Conservation (phyloP, 2,888 invertebrate genomes). For the Eupithecia abbreviata region DNA sequence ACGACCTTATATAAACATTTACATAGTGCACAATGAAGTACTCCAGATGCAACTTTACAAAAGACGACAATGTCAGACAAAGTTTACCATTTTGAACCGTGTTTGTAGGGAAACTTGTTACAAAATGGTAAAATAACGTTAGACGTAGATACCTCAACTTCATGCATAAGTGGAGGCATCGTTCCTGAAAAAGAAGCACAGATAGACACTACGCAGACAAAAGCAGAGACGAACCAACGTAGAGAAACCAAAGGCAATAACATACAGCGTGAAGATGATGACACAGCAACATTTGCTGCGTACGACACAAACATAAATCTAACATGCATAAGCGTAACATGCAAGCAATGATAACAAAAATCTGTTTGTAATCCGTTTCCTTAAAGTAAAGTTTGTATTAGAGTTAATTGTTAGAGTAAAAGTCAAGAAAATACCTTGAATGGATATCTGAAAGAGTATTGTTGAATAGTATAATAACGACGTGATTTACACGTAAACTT, state of each 20-base stretch:
- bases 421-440: slow-evolving; percentile 72
- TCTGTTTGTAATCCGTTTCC: slow-evolving; percentile 59
- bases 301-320: slow-evolving; percentile 54
- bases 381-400: slow-evolving; percentile 69
- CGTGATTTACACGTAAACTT: slow-evolving; percentile 61
- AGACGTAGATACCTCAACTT: slow-evolving; percentile 35
- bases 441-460: slow-evolving; percentile 69
- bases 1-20: slow-evolving; percentile 30
- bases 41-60: slow-evolving; percentile 35
- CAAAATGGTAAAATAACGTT: slow-evolving; percentile 32
- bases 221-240: slow-evolving; percentile 62
- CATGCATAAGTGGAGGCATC: slow-evolving; percentile 38
- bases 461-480: slow-evolving; percentile 63
- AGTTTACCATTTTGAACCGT: slow-evolving; percentile 27
- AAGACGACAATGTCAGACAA: slow-evolving; percentile 30
- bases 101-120: slow-evolving; percentile 3
- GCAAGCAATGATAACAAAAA: slow-evolving; percentile 69
- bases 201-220: slow-evolving; percentile 65
- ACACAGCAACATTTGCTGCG: slow-evolving; percentile 73
- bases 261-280: slow-evolving; percentile 70
- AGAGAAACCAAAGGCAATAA: slow-evolving; percentile 60
- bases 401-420: slow-evolving; percentile 77
- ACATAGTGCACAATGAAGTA: slow-evolving; percentile 35
- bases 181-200: slow-evolving; percentile 46
- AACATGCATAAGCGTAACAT: slow-evolving; percentile 63